These are phyloP conservation scores for Caradrina clavipalpis DNA, from an alignment of 2,888 invertebrate species.

Conservation along the genomic window DNA sequence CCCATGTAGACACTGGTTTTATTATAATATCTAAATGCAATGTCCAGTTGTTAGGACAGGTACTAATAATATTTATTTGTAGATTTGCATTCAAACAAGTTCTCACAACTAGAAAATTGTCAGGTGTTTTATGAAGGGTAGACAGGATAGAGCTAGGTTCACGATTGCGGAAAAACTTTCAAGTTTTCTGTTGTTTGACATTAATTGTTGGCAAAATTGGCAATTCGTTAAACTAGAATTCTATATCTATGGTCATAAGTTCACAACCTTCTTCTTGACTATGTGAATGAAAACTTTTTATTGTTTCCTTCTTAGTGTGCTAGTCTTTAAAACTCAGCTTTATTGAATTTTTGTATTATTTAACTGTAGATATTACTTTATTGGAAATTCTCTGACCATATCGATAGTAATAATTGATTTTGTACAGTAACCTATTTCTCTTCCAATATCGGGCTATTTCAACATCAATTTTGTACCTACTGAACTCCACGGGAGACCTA, in stretches of 20 bases:
- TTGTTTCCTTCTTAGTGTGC: not conserved
- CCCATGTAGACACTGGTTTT: slow-evolving; percentile 57
- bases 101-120: not conserved
- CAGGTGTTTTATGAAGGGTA: slow-evolving; percentile 17
- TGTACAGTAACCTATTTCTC: slow-evolving; percentile 8
- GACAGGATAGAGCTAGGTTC: not conserved
- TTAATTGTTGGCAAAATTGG: too few relatives aligned
- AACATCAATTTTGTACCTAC: slow-evolving; percentile 30
- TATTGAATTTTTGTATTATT: not conserved
- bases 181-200: not conserved
- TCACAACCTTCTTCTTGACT: not conserved
- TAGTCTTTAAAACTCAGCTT: not conserved
- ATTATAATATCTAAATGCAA: slow-evolving; percentile 54
- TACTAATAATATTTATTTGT: slow-evolving; percentile 30
- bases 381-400: not conserved
- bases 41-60: slow-evolving; percentile 28
- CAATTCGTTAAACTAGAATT: too few relatives aligned
- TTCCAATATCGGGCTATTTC: slow-evolving; percentile 42
- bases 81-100: slow-evolving; percentile 36
- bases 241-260: too few relatives aligned
- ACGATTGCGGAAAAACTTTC: not conserved
- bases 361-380: not conserved
- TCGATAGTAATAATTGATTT: slow-evolving; percentile 29
- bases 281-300: not conserved
- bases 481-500: slow-evolving; percentile 44